phyloP scores from a whole-genome alignment of 2,888 invertebrate genomes.

The Meandrusa payeni region DNA sequence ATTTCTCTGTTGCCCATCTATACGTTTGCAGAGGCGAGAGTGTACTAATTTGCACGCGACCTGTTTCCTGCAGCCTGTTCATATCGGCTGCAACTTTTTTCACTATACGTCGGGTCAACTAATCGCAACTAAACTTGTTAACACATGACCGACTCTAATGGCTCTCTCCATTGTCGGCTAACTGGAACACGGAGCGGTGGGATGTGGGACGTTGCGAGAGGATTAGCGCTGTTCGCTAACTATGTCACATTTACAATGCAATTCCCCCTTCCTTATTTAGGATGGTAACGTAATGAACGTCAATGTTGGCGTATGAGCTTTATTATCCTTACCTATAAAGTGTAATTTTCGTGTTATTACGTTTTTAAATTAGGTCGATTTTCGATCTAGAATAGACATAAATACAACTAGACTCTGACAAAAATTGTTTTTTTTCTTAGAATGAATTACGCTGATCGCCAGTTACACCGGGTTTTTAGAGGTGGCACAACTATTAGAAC shows the following conservation, averaged over 20 bases:
- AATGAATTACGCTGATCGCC: too few relatives aligned
- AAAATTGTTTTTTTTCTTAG: too few relatives aligned
- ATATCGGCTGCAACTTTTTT: constrained; percentile 45
- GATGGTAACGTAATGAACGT: constrained; percentile 8
- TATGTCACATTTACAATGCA: constrained; percentile 30
- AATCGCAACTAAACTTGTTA: constrained; percentile 65
- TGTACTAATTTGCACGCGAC: constrained; percentile 28
- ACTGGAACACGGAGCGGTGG: constrained; percentile 45
- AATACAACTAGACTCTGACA: too few relatives aligned
- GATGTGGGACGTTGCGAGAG: constrained; percentile 35
- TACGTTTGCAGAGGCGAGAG: constrained; percentile 24
- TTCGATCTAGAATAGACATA: too few relatives aligned
- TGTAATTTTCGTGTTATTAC: too few relatives aligned
- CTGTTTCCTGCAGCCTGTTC: constrained; percentile 22
- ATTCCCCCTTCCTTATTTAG: constrained; percentile 23
- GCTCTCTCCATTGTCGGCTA: constrained; percentile 53
- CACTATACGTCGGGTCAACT: constrained; percentile 48
- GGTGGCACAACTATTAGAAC: too few relatives aligned
- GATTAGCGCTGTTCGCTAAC: constrained; percentile 37
- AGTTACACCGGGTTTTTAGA: too few relatives aligned
- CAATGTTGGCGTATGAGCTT: constrained; percentile 3
- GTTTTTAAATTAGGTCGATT: too few relatives aligned
- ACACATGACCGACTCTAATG: constrained; percentile 68
- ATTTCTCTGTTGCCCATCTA: too few relatives aligned
- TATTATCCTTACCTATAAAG: constrained; percentile 1